These are phyloP conservation scores for Andrena praecox DNA, from an alignment of 2,888 invertebrate species.

Conservation along the genomic window DNA sequence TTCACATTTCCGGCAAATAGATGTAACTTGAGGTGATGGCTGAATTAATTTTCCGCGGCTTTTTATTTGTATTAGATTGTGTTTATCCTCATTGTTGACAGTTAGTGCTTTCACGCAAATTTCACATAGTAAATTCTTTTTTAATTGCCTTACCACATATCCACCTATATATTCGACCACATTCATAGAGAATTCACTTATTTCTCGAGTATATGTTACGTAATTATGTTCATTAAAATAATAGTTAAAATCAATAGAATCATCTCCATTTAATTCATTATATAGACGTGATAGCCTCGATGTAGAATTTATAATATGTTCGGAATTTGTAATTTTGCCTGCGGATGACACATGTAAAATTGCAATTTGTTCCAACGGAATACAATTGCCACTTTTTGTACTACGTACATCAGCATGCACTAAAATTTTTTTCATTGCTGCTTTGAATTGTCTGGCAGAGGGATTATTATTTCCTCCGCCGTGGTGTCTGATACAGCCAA, in stretches of 20 bases:
- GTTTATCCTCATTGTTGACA: not conserved
- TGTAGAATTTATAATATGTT: not conserved
- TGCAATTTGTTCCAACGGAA: not conserved
- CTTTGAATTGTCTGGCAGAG: not conserved
- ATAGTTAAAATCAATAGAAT: not conserved
- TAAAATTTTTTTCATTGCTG: not conserved
- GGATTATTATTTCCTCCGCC: slow-evolving; percentile 2
- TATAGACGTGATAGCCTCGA: not conserved
- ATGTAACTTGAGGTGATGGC: not conserved
- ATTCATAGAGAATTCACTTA: not conserved
- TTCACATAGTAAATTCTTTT: not conserved
- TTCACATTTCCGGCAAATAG: not conserved
- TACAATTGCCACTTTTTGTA: not conserved
- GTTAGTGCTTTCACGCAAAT: not conserved
- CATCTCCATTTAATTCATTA: not conserved
- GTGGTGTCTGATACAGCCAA: not conserved
- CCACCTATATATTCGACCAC: not conserved
- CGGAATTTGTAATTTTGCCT: not conserved
- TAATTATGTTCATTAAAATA: not conserved
- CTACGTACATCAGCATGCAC: not conserved
- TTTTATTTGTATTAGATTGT: not conserved
- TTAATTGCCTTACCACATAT: not conserved
- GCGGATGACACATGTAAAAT: not conserved
- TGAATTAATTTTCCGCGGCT: not conserved
- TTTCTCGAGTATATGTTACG: not conserved